Conservation (phyloP, 2,888 invertebrate species). For the Anticlea derivata region DNA sequence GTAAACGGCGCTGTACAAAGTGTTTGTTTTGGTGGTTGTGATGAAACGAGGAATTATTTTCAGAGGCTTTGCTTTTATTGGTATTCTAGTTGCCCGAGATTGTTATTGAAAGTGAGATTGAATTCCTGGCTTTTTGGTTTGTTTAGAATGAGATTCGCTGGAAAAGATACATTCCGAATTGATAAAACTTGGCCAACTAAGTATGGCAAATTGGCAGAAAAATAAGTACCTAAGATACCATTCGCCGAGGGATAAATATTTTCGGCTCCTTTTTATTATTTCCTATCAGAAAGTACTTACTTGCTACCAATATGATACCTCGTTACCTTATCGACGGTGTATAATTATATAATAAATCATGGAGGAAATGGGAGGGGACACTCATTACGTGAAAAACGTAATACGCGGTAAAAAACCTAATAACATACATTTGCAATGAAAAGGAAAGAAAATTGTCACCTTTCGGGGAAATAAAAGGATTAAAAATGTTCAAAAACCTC, state of each 20-base stretch:
- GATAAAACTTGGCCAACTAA: too few species aligned
- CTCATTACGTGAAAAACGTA: slow-evolving; percentile 41
- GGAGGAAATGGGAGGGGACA: slow-evolving; percentile 17
- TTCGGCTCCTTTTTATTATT: too few species aligned
- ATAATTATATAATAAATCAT: slow-evolving; percentile 14
- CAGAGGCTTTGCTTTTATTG: not conserved
- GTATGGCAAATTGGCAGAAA: too few species aligned
- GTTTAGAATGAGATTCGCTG: not conserved
- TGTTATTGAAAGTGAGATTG: too few species aligned
- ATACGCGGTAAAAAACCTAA: slow-evolving; percentile 47
- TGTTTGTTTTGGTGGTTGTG: slow-evolving; percentile 13
- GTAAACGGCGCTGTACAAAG: slow-evolving; percentile 26
- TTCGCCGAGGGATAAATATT: too few species aligned
- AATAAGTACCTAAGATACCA: not conserved
- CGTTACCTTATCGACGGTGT: not conserved
- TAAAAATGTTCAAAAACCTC: slow-evolving; percentile 5
- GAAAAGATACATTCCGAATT: too few species aligned
- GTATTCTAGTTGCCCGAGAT: too few species aligned
- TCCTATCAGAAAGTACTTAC: not conserved
- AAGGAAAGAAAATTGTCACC: slow-evolving; percentile 41
- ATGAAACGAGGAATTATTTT: slow-evolving; percentile 4
- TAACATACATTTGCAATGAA: slow-evolving; percentile 36
- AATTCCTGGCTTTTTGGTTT: not conserved
- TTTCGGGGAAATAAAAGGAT: slow-evolving; percentile 33
- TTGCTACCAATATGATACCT: not conserved